Evolutionary conservation across 2,888 invertebrate genomes (phyloP).

Genomic region (Drosophila dives): DNA sequence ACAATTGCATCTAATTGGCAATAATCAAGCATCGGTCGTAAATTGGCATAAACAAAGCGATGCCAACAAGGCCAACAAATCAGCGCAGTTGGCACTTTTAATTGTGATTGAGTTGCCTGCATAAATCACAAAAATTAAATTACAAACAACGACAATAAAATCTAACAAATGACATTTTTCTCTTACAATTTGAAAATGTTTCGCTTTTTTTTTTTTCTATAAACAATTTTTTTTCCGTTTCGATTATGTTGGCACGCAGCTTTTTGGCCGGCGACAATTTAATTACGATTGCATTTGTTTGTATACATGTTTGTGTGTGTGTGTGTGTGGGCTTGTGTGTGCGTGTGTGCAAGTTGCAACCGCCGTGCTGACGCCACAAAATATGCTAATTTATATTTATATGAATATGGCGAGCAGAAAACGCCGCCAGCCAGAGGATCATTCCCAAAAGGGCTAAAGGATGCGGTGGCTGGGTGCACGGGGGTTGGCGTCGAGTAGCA

Average conservation of each 20-base stretch:
- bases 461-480: background rate
- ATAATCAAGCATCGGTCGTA: constrained; percentile 69
- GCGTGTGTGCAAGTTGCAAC: constrained; percentile 37
- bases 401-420: constrained; percentile 63
- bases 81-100: constrained; percentile 63
- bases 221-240: constrained; percentile 16
- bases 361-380: constrained; percentile 76
- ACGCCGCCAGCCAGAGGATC: constrained; percentile 22
- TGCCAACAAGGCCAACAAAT: constrained; percentile 68
- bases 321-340: constrained; percentile 10
- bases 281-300: constrained; percentile 63
- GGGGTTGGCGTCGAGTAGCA: background rate
- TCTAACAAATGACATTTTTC: constrained; percentile 61
- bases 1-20: constrained; percentile 74
- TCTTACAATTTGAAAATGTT: constrained; percentile 8
- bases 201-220: background rate
- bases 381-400: constrained; percentile 81
- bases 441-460: constrained; percentile 26
- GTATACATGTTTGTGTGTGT: background rate
- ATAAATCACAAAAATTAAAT: constrained; percentile 79
- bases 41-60: constrained; percentile 67
- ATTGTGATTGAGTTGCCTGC: constrained; percentile 75
- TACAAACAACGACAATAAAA: constrained; percentile 73
- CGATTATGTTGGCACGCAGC: constrained; percentile 50
- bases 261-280: constrained; percentile 70